Percentiles rank a stretch among this genome's conserved stretches.
These are phyloP conservation scores for Ericerus pela DNA, from an alignment of 1,140 invertebrate species.

Conservation along the genomic window DNA sequence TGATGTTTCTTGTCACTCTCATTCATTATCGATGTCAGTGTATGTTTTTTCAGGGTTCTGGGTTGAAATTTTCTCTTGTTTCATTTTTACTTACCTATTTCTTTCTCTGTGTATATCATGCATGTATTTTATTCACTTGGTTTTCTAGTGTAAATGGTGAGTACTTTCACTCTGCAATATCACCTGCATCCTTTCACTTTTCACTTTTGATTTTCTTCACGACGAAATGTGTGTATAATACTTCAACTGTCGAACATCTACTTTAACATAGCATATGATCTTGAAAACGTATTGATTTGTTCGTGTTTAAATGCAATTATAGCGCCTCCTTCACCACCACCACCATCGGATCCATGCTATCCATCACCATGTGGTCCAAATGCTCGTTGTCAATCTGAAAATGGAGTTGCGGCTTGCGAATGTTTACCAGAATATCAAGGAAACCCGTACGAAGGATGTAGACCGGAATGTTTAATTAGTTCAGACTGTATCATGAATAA, in stretches of 20 bases:
- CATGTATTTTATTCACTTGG: no score
- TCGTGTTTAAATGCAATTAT: constrained; percentile 8
- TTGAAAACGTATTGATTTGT: not conserved
- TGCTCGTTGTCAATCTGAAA: constrained; percentile 42
- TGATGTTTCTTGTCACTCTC: no score
- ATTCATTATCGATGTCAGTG: no score
- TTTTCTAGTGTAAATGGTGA: no score
- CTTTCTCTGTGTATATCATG: no score
- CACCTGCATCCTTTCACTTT: no score
- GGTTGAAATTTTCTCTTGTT: no score
- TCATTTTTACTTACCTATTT: no score
- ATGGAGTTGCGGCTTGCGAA: constrained; percentile 42
- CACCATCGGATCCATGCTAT: constrained; percentile 40
- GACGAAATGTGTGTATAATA: not conserved
- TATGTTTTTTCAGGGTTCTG: no score
- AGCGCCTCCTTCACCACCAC: constrained; percentile 19
- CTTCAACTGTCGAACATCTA: not conserved
- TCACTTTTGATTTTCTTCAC: not conserved
- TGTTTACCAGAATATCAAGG: constrained; percentile 59
- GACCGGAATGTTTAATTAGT: constrained; percentile 62
- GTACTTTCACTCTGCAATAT: no score
- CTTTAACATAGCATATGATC: not conserved
- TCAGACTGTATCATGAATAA: constrained; percentile 59
- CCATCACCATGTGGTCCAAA: constrained; percentile 52
- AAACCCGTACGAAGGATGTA: constrained; percentile 59